Conservation (phyloP, 2,888 invertebrate genomes). For the Phymatocera aterrima region DNA sequence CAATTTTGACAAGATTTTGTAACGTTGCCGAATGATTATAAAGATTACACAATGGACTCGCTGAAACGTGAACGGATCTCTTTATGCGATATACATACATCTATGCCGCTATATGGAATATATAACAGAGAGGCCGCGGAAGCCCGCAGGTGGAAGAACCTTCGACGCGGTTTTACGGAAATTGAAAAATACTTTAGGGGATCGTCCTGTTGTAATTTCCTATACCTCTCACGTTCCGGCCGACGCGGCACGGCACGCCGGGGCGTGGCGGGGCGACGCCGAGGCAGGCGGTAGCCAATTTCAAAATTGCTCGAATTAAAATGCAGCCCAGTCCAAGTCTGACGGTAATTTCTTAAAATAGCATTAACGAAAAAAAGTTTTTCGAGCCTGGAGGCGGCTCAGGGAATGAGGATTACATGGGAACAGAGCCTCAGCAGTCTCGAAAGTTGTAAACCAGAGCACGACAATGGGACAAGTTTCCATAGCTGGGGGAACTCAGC, state of each 20-base stretch:
- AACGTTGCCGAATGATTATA: conserved; percentile 8
- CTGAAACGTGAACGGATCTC: not conserved
- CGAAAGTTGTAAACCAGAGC: conserved; percentile 34
- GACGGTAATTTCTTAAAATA: conserved; percentile 6
- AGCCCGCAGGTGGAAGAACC: not conserved
- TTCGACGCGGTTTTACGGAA: not conserved
- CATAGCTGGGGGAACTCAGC: conserved; percentile 32
- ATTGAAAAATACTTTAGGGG: conserved; percentile 3
- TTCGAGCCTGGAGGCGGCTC: not conserved
- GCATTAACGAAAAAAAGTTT: conserved; percentile 20
- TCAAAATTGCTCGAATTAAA: not conserved
- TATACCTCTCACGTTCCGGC: not conserved
- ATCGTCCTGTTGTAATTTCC: conserved; percentile 10
- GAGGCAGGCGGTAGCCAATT: not conserved
- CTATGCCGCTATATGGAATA: too few species aligned
- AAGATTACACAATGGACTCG: not conserved
- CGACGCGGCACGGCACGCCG: too few species aligned
- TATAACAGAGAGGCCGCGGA: too few species aligned
- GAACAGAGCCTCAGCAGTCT: conserved; percentile 1
- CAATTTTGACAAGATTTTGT: not conserved
- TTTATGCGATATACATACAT: too few species aligned
- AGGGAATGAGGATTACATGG: not conserved
- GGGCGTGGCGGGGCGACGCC: not conserved
- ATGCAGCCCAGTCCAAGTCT: conserved; percentile 1
- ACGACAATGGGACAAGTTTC: conserved; percentile 45